These are phyloP conservation scores for Noctua janthina DNA, from an alignment of 2,888 invertebrate species.

Conservation along the genomic window DNA sequence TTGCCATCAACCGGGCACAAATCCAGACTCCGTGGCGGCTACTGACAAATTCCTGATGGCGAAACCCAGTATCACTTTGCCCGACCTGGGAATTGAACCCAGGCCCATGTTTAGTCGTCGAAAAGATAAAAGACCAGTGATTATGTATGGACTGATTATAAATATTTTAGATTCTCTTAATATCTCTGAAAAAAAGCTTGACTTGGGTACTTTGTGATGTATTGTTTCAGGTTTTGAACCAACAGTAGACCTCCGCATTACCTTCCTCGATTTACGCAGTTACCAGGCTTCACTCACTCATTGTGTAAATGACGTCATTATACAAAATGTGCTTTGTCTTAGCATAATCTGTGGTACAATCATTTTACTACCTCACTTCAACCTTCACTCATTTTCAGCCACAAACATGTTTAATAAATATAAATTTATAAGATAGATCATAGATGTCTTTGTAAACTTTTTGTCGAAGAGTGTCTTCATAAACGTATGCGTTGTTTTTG, in stretches of 20 bases:
- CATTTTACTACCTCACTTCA: conserved; percentile 12
- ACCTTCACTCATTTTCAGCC: conserved; percentile 10
- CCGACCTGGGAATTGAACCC: no score
- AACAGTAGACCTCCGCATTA: background rate
- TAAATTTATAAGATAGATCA: no score
- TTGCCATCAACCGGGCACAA: no score
- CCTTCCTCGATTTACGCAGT: background rate
- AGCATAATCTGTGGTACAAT: conserved; percentile 20
- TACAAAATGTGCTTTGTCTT: conserved; percentile 12
- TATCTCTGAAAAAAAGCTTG: background rate
- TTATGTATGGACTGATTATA: background rate
- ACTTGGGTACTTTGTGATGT: background rate
- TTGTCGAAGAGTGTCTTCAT: no score
- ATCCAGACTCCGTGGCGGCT: no score
- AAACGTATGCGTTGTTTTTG: no score
- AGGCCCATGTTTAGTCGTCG: no score
- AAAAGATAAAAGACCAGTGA: background rate
- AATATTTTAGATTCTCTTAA: conserved; percentile 1
- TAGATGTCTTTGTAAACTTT: no score
- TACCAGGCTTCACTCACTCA: conserved; percentile 6
- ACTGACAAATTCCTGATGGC: no score
- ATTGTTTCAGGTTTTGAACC: conserved; percentile 19
- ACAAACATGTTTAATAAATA: no score
- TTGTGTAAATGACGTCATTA: conserved; percentile 25
- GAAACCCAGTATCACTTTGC: no score